phyloP scores from a whole-genome alignment of 2,797 vertebrate species.

The Centroberyx gerrardi region DNA sequence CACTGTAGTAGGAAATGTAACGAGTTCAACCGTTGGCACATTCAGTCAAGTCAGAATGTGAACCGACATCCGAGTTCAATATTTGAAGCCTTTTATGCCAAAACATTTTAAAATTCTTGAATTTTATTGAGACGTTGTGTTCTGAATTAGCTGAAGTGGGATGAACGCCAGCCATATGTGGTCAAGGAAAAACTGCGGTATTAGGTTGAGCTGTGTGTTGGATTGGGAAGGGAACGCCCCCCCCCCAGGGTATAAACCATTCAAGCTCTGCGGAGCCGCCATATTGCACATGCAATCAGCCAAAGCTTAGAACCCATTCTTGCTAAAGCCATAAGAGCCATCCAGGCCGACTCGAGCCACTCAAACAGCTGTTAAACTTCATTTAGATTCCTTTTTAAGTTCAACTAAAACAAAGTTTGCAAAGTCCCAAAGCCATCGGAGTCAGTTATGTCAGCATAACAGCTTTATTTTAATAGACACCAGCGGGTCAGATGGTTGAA shows the following conservation, averaged over 20 bases:
- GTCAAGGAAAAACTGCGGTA: background rate
- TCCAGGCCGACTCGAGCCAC: background rate
- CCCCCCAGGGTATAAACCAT: background rate
- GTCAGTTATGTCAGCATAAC: background rate
- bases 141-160: constrained; percentile 1
- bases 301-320: constrained; percentile 63
- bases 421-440: background rate
- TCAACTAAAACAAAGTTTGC: constrained; percentile 4
- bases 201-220: background rate
- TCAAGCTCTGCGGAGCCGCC: constrained; percentile 27
- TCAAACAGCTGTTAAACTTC: constrained; percentile 29
- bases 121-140: constrained; percentile 6
- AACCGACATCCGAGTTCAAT: background rate
- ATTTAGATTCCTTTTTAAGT: constrained; percentile 30
- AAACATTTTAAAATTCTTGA: constrained; percentile 5
- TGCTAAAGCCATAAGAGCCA: constrained; percentile 66
- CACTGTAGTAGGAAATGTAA: background rate
- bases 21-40: background rate
- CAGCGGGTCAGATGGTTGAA: background rate
- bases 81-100: constrained; percentile 24
- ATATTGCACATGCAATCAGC: constrained; percentile 60
- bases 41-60: constrained; percentile 19
- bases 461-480: background rate
- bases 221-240: background rate
- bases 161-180: background rate